A percentile compares a stretch with the other conserved stretches of the same genome.
Conservation (phyloP, 2,797 vertebrate species). For the Hypotaenidia philippensis region DNA sequence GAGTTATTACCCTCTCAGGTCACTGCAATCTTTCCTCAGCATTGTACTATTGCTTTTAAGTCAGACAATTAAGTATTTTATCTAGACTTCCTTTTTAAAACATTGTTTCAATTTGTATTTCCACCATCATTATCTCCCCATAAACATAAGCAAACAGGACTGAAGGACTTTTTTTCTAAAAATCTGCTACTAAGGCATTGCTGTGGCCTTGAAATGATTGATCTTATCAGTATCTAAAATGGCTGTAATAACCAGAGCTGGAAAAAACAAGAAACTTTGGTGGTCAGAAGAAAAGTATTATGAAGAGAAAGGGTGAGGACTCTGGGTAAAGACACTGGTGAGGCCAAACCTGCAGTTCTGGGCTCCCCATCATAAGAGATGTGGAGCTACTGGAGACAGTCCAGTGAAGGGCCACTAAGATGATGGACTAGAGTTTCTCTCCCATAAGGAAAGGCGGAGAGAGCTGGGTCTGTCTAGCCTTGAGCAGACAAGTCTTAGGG, state of each 20-base stretch:
- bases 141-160: not conserved
- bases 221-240: not conserved
- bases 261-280: not conserved
- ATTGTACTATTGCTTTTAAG: not conserved
- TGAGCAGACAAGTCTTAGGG: not conserved
- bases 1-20: not conserved
- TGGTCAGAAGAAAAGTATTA: not conserved
- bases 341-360: not conserved
- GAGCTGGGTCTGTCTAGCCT: not conserved
- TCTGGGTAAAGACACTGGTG: not conserved
- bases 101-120: not conserved
- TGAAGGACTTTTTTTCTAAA: not conserved
- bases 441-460: not conserved
- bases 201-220: not conserved
- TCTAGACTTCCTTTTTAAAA: not conserved
- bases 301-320: not conserved
- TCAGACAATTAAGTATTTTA: not conserved
- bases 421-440: not conserved
- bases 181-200: not conserved
- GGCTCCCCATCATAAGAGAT: not conserved
- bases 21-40: not conserved
- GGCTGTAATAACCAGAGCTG: not conserved
- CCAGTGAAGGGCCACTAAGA: not conserved
- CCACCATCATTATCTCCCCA: not conserved
- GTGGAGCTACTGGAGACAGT: not conserved